Evolutionary conservation across 2,888 invertebrate species (phyloP).

Genomic region (Drosophila nigricruria): DNA sequence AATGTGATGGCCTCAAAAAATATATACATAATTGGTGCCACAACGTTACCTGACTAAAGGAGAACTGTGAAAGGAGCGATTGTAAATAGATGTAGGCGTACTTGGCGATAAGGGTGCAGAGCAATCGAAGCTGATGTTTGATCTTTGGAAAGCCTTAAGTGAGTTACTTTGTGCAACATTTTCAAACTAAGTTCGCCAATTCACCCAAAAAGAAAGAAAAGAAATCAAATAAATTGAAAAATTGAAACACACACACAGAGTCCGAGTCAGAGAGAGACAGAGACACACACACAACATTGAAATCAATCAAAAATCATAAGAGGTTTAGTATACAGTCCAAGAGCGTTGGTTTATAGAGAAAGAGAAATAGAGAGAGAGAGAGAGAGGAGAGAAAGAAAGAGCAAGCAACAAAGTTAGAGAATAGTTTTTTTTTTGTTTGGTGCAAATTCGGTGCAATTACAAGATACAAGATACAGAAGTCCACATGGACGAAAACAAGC

Average conservation of each 20-base stretch:
- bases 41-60: slow-evolving; percentile 84
- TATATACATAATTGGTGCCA: slow-evolving; percentile 42
- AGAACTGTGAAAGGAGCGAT: slow-evolving; percentile 85
- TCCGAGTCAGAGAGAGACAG: slow-evolving; percentile 1
- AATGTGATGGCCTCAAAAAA: not conserved
- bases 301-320: slow-evolving; percentile 57
- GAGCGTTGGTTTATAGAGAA: slow-evolving; percentile 27
- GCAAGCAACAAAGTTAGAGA: slow-evolving; percentile 58
- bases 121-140: slow-evolving; percentile 85
- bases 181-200: slow-evolving; percentile 84
- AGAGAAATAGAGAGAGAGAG: slow-evolving; percentile 22
- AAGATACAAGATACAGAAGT: slow-evolving; percentile 29
- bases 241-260: slow-evolving; percentile 26
- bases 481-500: not conserved
- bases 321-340: slow-evolving; percentile 36
- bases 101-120: slow-evolving; percentile 85
- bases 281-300: slow-evolving; percentile 17
- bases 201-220: slow-evolving; percentile 69
- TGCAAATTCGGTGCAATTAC: slow-evolving; percentile 58
- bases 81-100: slow-evolving; percentile 85
- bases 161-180: slow-evolving; percentile 85
- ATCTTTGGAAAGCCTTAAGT: slow-evolving; percentile 85
- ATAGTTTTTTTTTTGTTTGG: slow-evolving; percentile 27
- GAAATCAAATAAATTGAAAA: slow-evolving; percentile 61
- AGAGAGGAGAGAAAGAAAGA: slow-evolving; percentile 15